Percentiles rank a stretch among this genome's conserved stretches.
Evolutionary conservation across 1,140 invertebrate species (phyloP).

Genomic region (Wiebesia pumilae): DNA sequence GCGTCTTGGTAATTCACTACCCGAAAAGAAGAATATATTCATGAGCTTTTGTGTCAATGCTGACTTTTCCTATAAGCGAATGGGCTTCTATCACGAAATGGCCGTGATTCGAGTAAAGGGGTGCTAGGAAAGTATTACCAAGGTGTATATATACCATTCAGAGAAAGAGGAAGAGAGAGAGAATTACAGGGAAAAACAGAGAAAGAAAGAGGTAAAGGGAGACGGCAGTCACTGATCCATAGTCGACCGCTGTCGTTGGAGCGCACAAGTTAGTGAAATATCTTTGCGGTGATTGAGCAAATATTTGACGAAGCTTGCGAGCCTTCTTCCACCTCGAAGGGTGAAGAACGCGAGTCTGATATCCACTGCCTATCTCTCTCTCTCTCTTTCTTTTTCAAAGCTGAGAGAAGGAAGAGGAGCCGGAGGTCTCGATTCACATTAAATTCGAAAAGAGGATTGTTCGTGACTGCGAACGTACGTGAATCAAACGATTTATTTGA

Average conservation of each 20-base stretch:
- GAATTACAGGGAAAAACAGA: not conserved
- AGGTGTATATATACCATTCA: not conserved
- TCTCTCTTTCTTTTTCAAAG: not conserved
- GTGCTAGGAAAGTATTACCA: not conserved
- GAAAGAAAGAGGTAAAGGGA: not conserved
- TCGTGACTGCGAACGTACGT: not conserved
- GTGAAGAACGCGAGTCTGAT: constrained; percentile 37
- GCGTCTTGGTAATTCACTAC: constrained; percentile 34
- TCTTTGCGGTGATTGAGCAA: constrained; percentile 74
- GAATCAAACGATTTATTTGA: constrained; percentile 15
- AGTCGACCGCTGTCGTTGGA: constrained; percentile 49
- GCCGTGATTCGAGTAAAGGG: constrained; percentile 33
- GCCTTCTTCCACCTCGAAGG: constrained; percentile 46
- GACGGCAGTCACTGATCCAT: constrained; percentile 58
- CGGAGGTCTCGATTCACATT: constrained; percentile 5
- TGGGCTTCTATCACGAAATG: not conserved
- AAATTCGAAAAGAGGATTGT: constrained; percentile 34
- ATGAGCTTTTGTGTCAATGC: constrained; percentile 54
- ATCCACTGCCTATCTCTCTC: not conserved
- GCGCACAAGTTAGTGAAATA: constrained; percentile 67
- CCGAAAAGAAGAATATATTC: constrained; percentile 50
- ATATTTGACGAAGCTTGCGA: constrained; percentile 71
- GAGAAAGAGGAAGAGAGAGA: constrained; percentile 32
- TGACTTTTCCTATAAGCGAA: constrained; percentile 56
- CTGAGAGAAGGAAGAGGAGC: not conserved